A percentile compares a stretch with the other conserved stretches of the same genome.
phyloP scores from a whole-genome alignment of 92 coral and sea anemone genomes.

The Virgularia gustaviana region DNA sequence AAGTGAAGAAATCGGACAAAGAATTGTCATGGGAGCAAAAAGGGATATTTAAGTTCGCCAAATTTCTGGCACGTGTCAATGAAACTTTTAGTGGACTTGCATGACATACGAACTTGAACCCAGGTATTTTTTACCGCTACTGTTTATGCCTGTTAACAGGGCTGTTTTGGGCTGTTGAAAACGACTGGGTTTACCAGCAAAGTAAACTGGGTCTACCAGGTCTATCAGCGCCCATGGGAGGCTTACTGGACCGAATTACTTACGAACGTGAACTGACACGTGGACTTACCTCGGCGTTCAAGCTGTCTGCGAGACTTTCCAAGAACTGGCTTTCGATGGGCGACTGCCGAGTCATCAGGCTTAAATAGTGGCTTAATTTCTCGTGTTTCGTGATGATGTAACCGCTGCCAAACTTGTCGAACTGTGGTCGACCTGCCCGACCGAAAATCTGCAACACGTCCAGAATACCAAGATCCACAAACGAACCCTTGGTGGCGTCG shows the following conservation, averaged over 20 bases:
- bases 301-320: constrained; percentile 76
- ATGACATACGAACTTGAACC: no score
- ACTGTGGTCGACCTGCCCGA: constrained; percentile 99
- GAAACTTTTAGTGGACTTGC: no score
- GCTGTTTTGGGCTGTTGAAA: no score
- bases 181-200: no score
- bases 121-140: no score
- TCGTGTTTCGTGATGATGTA: constrained; percentile 86
- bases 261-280: no score
- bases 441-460: constrained; percentile 98
- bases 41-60: neutral
- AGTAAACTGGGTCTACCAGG: no score
- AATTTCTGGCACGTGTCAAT: no score
- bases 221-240: no score
- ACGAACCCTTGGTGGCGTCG: constrained; percentile 92
- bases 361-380: constrained; percentile 75
- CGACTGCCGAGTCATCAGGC: constrained; percentile 90
- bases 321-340: constrained; percentile 94
- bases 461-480: constrained; percentile 90
- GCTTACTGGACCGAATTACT: no score
- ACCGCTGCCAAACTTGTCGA: constrained; percentile 91
- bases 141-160: no score
- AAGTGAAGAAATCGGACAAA: neutral
- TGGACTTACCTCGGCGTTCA: constrained; percentile 84
- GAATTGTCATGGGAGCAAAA: neutral